Evolutionary conservation across 2,797 vertebrate genomes (phyloP), one percentile per base, ranked within the genome.

Genomic region (Apogon hyalosoma): DNA sequence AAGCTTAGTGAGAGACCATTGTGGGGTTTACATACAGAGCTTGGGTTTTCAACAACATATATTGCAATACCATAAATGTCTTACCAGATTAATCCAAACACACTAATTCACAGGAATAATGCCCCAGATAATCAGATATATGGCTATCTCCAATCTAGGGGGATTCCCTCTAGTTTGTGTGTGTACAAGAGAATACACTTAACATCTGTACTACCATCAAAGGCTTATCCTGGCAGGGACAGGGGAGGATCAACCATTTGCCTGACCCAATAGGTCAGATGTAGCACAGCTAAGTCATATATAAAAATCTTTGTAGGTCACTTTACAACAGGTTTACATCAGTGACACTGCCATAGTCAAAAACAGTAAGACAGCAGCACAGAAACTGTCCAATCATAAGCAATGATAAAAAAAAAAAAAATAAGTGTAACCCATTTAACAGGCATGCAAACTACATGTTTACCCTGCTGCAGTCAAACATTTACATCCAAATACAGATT

Each of bases 71-170:
- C 77, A 88, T 90, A 87, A 87, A 87, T 65, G 84, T 84, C 63
- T 85, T 70, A 84, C 73, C 72, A 79, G 85, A 91, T 89, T 90
- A 88, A 80, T 73, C 7, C 72, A 82, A 86, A 89, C 48, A 69
- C 39, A 80, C 79, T 69, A 66, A 87, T 75, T 82, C 74, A 73
- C 53, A 55, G 60, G 75, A 80, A 83, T 78, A 73, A 77, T 79
- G 68, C 31, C 66, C 61, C 47, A 55, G 85, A 91, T 85, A 85
- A 88, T 67, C 79, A 88, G 65, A 86, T 70, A 73, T 57, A 84
- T 43, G 18, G 16, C 40, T 33, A 63, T 67, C 40, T 73, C 41
- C 70, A 77, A 74, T 75, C 61, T 47, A 71, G 51, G 73, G 73
- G 80, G 72, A 85, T 85, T 88, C 82, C 68, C 72, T 63, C 11